Percentiles rank a stretch among this genome's conserved stretches.
These are phyloP conservation scores for Pammene aurita DNA, from an alignment of 2,888 invertebrate genomes.

Conservation along the genomic window DNA sequence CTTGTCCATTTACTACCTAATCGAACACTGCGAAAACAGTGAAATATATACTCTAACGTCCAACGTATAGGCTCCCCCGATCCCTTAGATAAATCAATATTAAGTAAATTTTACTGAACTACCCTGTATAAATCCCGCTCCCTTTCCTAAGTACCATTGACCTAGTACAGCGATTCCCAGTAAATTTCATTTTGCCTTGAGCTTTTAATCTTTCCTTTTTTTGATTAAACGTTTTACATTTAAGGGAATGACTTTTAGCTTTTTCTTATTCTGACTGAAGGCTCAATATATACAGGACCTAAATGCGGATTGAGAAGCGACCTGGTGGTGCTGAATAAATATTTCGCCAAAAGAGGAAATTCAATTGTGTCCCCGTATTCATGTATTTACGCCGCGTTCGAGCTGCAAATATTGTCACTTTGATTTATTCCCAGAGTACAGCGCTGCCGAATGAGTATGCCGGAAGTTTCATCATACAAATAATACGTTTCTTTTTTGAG, in stretches of 20 bases:
- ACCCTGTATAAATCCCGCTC: slow-evolving; percentile 1
- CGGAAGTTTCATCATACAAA: slow-evolving; percentile 5
- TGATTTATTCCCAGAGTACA: not conserved
- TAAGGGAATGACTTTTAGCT: not conserved
- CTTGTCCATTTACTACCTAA: slow-evolving; percentile 3
- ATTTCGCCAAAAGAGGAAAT: not conserved
- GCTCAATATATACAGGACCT: not conserved
- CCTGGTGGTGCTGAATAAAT: not conserved
- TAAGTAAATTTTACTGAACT: slow-evolving; percentile 15
- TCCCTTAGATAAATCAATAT: slow-evolving; percentile 2
- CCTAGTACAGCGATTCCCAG: not conserved
- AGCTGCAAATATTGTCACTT: not conserved
- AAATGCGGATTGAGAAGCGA: no score
- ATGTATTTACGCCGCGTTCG: not conserved
- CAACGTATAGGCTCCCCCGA: not conserved
- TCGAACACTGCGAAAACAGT: not conserved
- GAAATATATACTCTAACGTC: slow-evolving; percentile 2
- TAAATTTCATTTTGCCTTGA: slow-evolving; percentile 31
- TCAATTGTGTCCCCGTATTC: not conserved
- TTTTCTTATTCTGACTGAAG: not conserved
- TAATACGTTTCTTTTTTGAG: slow-evolving; percentile 6
- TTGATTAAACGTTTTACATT: slow-evolving; percentile 20
- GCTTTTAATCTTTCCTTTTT: slow-evolving; percentile 28
- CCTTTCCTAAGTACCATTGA: slow-evolving; percentile 12
- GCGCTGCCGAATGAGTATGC: not conserved